phyloP scores from a whole-genome alignment of 1,140 invertebrate genomes.

The Paracyclopina nana region DNA sequence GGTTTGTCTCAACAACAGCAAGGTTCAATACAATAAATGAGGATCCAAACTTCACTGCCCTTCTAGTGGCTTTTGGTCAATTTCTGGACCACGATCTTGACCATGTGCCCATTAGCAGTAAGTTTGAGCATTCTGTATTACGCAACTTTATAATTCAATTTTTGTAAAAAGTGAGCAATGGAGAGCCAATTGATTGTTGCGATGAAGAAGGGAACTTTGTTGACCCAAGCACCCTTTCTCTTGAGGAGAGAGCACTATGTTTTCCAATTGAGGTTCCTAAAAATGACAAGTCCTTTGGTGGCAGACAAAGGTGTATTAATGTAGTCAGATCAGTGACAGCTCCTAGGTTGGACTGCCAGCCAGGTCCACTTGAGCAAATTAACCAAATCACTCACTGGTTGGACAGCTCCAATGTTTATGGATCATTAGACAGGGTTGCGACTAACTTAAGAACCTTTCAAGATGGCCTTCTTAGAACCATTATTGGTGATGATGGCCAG shows the following conservation, averaged over 20 bases:
- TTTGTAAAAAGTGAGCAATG: no score
- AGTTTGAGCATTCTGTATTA: neutral
- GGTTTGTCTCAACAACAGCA: constrained; percentile 43
- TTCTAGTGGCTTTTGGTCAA: constrained; percentile 65
- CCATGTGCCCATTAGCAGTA: constrained; percentile 43
- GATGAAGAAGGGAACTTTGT: no score
- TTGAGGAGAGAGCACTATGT: constrained; percentile 19
- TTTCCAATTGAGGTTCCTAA: constrained; percentile 22
- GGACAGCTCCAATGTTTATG: constrained; percentile 72
- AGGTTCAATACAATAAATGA: constrained; percentile 40
- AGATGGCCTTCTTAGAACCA: constrained; percentile 39
- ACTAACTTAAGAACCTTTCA: constrained; percentile 32
- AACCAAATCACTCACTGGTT: constrained; percentile 75
- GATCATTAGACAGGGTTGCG: constrained; percentile 35
- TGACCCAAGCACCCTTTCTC: no score
- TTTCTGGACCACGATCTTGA: constrained; percentile 71
- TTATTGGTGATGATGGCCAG: no score
- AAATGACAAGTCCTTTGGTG: constrained; percentile 22
- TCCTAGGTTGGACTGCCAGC: constrained; percentile 38
- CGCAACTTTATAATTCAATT: no score
- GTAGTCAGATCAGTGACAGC: constrained; percentile 42
- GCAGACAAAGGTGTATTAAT: constrained; percentile 34
- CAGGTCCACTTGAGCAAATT: constrained; percentile 43
- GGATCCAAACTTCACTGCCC: constrained; percentile 46
- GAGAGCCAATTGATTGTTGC: no score